Evolutionary conservation across 2,797 vertebrate genomes (phyloP).

Genomic region (Sciaenops ocellatus): DNA sequence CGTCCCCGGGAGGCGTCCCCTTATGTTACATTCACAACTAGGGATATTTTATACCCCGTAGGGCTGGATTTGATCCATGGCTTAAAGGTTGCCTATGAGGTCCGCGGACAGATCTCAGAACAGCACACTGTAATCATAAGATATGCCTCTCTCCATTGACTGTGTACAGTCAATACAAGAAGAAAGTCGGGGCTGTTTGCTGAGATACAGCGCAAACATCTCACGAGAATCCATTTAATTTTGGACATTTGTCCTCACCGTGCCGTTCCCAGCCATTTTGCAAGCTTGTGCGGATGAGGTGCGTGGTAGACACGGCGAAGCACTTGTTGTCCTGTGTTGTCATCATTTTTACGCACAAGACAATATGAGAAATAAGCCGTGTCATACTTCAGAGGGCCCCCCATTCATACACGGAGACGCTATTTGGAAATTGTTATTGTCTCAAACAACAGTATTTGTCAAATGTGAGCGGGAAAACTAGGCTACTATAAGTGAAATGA

Average conservation of each 20-base stretch:
- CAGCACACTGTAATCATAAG: constrained; percentile 75
- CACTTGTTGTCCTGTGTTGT: constrained; percentile 73
- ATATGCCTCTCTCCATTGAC: constrained; percentile 44
- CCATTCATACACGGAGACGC: constrained; percentile 61
- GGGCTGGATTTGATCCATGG: constrained; percentile 85
- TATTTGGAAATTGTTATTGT: constrained; percentile 80
- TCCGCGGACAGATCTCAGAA: constrained; percentile 79
- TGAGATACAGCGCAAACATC: constrained; percentile 49
- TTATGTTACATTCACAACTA: constrained; percentile 78
- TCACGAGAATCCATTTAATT: constrained; percentile 62
- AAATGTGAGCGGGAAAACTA: constrained; percentile 72
- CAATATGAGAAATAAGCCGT: constrained; percentile 75
- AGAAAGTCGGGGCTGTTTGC: constrained; percentile 47
- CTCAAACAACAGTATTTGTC: constrained; percentile 82
- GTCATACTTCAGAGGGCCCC: constrained; percentile 74
- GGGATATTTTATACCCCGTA: constrained; percentile 81
- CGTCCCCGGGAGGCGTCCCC: constrained; percentile 62
- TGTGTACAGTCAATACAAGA: constrained; percentile 58
- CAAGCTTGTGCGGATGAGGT: constrained; percentile 41
- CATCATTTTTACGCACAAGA: constrained; percentile 65
- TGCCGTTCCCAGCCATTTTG: constrained; percentile 59
- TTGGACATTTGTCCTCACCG: constrained; percentile 59
- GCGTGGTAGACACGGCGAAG: constrained; percentile 43
- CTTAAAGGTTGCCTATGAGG: constrained; percentile 84
- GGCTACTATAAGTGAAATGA: constrained; percentile 76